Percentiles rank a stretch among this genome's conserved stretches.
Evolutionary conservation across 1,140 invertebrate genomes (phyloP).

Genomic region (Aphaenogaster rudis): DNA sequence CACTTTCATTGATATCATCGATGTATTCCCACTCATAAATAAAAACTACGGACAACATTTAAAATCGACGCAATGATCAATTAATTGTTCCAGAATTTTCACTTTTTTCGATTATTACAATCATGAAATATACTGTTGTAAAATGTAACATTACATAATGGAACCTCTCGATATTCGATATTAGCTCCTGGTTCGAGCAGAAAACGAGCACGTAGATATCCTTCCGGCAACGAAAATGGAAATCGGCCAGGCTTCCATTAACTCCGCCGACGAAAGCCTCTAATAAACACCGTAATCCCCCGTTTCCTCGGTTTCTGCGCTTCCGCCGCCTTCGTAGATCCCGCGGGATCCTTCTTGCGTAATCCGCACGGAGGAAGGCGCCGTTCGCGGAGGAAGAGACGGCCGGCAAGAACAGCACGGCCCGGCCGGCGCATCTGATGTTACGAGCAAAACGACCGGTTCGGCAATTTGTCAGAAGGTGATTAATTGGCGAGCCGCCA

Average conservation of each 20-base stretch:
- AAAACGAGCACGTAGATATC: conserved; percentile 16
- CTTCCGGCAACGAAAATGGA: conserved; percentile 57
- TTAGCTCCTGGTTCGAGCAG: background rate
- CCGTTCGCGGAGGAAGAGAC: conserved; percentile 8
- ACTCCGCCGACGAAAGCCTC: conserved; percentile 16
- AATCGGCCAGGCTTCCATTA: conserved; percentile 42
- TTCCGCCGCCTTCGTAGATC: conserved; percentile 47
- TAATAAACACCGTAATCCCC: conserved; percentile 53
- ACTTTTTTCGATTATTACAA: background rate
- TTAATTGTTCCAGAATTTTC: background rate
- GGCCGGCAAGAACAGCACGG: conserved; percentile 53
- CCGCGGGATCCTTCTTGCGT: conserved; percentile 53
- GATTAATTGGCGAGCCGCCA: conserved; percentile 56
- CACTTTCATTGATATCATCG: background rate
- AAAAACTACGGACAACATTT: background rate
- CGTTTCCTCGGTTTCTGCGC: conserved; percentile 52
- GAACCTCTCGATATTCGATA: background rate
- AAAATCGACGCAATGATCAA: background rate
- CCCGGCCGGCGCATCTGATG: conserved; percentile 11
- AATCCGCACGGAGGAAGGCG: conserved; percentile 35
- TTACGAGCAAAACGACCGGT: conserved; percentile 60
- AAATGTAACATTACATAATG: background rate
- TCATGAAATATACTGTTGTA: background rate
- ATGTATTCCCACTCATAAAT: background rate
- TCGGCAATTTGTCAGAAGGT: conserved; percentile 61